Evolutionary conservation across 2,797 vertebrate genomes (phyloP), one percentile per base, ranked within the genome.

Genomic region (Phalloptychus januarius): DNA sequence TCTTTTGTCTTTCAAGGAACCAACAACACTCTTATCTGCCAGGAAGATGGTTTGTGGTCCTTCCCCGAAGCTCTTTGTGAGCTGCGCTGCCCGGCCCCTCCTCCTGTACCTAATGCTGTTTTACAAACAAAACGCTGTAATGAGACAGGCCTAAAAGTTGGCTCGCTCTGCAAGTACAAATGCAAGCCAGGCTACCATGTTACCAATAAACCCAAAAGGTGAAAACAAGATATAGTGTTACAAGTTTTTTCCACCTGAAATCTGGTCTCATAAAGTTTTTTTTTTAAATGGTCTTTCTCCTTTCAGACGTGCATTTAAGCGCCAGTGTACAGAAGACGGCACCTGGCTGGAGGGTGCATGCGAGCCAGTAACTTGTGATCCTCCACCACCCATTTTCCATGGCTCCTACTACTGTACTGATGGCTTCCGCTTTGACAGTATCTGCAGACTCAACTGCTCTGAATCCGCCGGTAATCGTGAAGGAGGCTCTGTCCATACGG

Each of bases 31-130:
- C 94, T 99, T 74, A 98, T 95, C n/a, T 99, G 98, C 83, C 93
- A 98, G 87, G 98, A 98, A 67, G 98, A 99, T 0, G 98, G 98
- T 1, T 93, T 99, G 69, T 99, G 98, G 98, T 99, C 98, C n/a
- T 99, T 99, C 81, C 98, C 98, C 0, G 97, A 99, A 80, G 97
- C 98, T 40, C 92, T 99, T 23, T 99, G 98, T 74, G 98, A 99
- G 92, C 95, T 99, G 44, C 96, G 97, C 91, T 99, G 98, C 86
- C 96, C 96, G 0, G 96, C 97, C 5, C 98, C 98, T 1, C 97
- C 97, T 31, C 63, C 95, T 0, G 95, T 99, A 4, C 95, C 97
- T 75, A 97, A 98, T 0, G 98, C 98, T 0, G 95, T 97, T 71
- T 96, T 99, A 71, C 97, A 98, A 90, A 99, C 97, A 0, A 93